Percentiles rank a stretch among this genome's conserved stretches.
Evolutionary conservation across 1,140 invertebrate species (phyloP).

Genomic region (Drosophila funebris): DNA sequence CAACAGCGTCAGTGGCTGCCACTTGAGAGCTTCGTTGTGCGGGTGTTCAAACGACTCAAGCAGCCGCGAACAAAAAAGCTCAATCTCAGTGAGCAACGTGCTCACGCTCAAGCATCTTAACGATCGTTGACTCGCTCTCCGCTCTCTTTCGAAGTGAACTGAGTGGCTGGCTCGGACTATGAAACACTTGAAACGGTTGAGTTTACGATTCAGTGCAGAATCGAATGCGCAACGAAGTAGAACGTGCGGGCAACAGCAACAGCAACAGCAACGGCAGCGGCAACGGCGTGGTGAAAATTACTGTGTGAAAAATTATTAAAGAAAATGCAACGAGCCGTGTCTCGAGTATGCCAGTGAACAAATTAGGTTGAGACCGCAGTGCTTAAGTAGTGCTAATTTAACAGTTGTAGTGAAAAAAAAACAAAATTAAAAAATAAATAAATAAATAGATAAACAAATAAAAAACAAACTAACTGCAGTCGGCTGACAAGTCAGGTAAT

Average conservation of each 20-base stretch:
- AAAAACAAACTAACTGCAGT: neutral
- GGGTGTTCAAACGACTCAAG: constrained; percentile 28
- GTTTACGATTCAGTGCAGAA: constrained; percentile 60
- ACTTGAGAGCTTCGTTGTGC: constrained; percentile 8
- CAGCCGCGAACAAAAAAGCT: constrained; percentile 12
- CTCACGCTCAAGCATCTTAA: constrained; percentile 14
- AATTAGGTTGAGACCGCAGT: constrained; percentile 10
- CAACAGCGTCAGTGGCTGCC: neutral
- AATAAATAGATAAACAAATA: neutral
- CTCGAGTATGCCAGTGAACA: constrained; percentile 51
- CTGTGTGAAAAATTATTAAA: constrained; percentile 37
- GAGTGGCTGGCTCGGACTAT: constrained; percentile 31
- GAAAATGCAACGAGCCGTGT: constrained; percentile 23
- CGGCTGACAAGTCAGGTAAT: constrained; percentile 30
- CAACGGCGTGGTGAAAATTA: constrained; percentile 25
- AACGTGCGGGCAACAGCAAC: constrained; percentile 30
- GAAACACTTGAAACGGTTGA: constrained; percentile 47
- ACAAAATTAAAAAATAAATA: constrained; percentile 22
- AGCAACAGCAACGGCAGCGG: constrained; percentile 5
- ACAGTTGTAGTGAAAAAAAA: constrained; percentile 22
- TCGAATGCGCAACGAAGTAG: constrained; percentile 63
- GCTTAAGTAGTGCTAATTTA: constrained; percentile 22
- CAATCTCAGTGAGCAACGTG: constrained; percentile 6
- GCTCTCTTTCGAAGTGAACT: constrained; percentile 1
- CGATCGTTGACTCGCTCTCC: constrained; percentile 22